Evolutionary conservation across 1,140 invertebrate species (phyloP).

Genomic region (Hylyphantes graminicola): DNA sequence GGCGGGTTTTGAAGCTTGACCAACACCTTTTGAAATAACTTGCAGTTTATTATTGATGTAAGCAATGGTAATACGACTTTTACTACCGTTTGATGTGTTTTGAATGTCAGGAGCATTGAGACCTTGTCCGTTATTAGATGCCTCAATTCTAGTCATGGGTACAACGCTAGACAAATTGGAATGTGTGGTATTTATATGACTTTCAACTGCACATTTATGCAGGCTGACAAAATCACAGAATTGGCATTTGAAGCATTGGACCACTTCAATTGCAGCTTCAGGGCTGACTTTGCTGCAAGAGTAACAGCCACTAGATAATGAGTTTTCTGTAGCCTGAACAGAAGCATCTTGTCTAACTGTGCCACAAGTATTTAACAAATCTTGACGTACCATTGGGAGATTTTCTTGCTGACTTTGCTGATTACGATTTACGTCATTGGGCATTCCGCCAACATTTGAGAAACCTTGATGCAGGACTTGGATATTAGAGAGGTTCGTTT

Average conservation of each 20-base stretch:
- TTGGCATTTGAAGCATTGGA: constrained; percentile 60
- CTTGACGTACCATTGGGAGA: not conserved
- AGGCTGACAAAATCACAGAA: constrained; percentile 59
- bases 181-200: constrained; percentile 58
- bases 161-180: constrained; percentile 4
- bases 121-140: not conserved
- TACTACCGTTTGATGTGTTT: too few relatives aligned
- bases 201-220: constrained; percentile 48
- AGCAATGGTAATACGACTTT: not conserved
- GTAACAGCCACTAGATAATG: constrained; percentile 12
- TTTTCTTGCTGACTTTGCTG: constrained; percentile 16
- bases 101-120: not conserved
- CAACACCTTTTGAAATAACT: not conserved
- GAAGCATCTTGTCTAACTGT: constrained; percentile 39
- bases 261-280: constrained; percentile 37
- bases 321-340: constrained; percentile 32
- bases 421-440: constrained; percentile 15
- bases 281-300: constrained; percentile 32
- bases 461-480: constrained; percentile 43
- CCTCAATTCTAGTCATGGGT: constrained; percentile 11
- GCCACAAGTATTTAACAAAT: not conserved
- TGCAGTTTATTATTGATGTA: not conserved
- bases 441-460: constrained; percentile 9
- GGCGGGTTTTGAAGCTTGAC: not conserved
- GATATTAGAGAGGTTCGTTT: constrained; percentile 31